Evolutionary conservation across 2,113 vertebrate genomes (phyloP).

Genomic region (Chionodraco myersi): DNA sequence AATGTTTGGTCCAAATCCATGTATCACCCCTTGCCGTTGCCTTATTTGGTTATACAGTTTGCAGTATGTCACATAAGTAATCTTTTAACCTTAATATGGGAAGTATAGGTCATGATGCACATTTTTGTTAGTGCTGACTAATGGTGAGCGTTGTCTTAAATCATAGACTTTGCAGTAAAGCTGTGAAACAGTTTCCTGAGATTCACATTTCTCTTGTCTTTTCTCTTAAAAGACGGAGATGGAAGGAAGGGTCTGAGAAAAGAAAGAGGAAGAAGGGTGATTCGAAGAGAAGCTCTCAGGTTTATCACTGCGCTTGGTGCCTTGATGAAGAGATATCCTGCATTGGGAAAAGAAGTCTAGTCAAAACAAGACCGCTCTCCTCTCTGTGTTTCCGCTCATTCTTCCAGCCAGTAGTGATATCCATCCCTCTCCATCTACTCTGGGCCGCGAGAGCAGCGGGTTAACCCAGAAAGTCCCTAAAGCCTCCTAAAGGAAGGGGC

Average conservation of each 20-base stretch:
- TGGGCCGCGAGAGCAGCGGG: slow-evolving; percentile 51
- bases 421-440: slow-evolving; percentile 56
- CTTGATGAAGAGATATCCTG: slow-evolving; percentile 77
- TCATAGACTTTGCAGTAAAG: background rate
- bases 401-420: slow-evolving; percentile 50
- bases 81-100: slow-evolving; percentile 16
- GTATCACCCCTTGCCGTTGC: background rate
- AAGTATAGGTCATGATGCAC: slow-evolving; percentile 15
- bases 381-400: slow-evolving; percentile 42
- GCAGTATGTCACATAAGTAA: slow-evolving; percentile 4
- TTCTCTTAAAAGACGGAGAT: slow-evolving; percentile 29
- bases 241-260: background rate
- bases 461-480: slow-evolving; percentile 31
- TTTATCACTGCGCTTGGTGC: slow-evolving; percentile 74
- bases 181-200: background rate
- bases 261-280: slow-evolving; percentile 35
- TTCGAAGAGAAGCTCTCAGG: slow-evolving; percentile 56
- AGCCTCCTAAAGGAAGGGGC: slow-evolving; percentile 16
- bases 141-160: slow-evolving; percentile 1
- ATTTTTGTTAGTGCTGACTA: slow-evolving; percentile 8
- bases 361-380: slow-evolving; percentile 78
- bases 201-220: slow-evolving; percentile 29
- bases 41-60: slow-evolving; percentile 31
- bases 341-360: slow-evolving; percentile 65
- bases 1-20: slow-evolving; percentile 17